Evolutionary conservation across 1,140 invertebrate species (phyloP), one percentile per base, ranked within the genome.

Genomic region (Augochlora pura): DNA sequence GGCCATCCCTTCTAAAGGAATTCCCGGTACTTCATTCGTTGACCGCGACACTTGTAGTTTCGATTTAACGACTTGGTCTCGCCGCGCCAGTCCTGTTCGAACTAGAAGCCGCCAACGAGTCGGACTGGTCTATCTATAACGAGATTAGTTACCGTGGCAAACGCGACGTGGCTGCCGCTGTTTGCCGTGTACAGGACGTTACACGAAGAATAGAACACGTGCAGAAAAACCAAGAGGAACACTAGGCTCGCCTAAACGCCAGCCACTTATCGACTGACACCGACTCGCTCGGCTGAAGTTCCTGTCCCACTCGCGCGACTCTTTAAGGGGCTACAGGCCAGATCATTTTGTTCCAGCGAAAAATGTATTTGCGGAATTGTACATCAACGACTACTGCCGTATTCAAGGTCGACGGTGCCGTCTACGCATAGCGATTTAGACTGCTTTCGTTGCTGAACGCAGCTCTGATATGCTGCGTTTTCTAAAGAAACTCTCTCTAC

Each of bases 111-210:
- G 82, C 73, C 78, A 84, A 83, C 85, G 84, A 83, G 83, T 88
- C 77, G 57, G 78, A 88, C 84, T 90, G 83, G 83, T 90, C 87
- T 90, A 86, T 89, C 86, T 89, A 89, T 90, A 90, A 91, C 85
- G 83, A 87, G 89, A 90, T 91, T 91, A 89, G 85, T 86, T 89
- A 80, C 81, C 68, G 82, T 80, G 64, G 69, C 84, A 73, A 87
- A 76, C 82, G 85, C 85, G 82, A 84, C 87, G 75, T 73, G 81
- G 54, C 67, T 39, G 65, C 83, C 68, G 73, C 39, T 27, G 52
- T 77, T 75, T 32, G 59, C 39, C 27, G 70, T 76, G 77, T 86
- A 83, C 73, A 80, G 80, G 68, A 83, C 69, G 71, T 82, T 76
- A 62, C 75, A 77, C 64, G 72, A 80, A 79, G 80, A 85, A 79